phyloP scores from a whole-genome alignment of 2,888 invertebrate species.

The Microctonus brassicae region DNA sequence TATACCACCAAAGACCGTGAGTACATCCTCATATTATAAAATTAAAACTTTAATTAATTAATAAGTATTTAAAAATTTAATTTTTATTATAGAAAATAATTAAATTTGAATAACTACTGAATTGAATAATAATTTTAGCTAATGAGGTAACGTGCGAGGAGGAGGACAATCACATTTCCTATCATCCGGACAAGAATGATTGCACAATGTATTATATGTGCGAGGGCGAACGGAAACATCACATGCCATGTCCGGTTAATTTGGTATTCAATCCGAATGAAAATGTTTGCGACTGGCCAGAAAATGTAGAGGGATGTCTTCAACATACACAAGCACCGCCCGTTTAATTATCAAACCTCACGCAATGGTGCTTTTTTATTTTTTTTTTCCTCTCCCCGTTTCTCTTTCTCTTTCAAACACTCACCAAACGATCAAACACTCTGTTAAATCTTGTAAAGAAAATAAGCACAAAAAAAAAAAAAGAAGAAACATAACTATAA shows the following conservation, averaged over 20 bases:
- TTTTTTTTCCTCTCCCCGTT: neutral
- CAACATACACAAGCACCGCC: slow-evolving; percentile 79
- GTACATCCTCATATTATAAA: slow-evolving; percentile 65
- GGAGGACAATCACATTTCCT: slow-evolving; percentile 95
- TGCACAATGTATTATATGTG: slow-evolving; percentile 97
- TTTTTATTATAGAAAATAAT: too few relatives aligned
- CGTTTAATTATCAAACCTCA: slow-evolving; percentile 48
- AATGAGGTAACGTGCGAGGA: slow-evolving; percentile 91
- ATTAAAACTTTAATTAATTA: too few relatives aligned
- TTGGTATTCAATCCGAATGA: slow-evolving; percentile 93
- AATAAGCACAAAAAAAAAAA: slow-evolving; percentile 14
- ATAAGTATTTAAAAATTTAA: too few relatives aligned
- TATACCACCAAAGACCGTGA: slow-evolving; percentile 92
- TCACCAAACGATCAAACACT: slow-evolving; percentile 23
- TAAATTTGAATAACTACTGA: too few relatives aligned
- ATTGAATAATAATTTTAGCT: slow-evolving; percentile 72
- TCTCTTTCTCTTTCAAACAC: slow-evolving; percentile 3
- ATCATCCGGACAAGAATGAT: slow-evolving; percentile 90
- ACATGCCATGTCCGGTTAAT: slow-evolving; percentile 95
- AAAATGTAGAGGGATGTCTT: slow-evolving; percentile 90
- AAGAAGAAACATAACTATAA: neutral
- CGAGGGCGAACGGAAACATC: slow-evolving; percentile 93
- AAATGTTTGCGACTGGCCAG: slow-evolving; percentile 96
- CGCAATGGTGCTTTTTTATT: slow-evolving; percentile 6
- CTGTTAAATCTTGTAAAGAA: slow-evolving; percentile 44